Evolutionary conservation across 2,797 vertebrate species (phyloP).

Genomic region (Sebastes taczanowskii): DNA sequence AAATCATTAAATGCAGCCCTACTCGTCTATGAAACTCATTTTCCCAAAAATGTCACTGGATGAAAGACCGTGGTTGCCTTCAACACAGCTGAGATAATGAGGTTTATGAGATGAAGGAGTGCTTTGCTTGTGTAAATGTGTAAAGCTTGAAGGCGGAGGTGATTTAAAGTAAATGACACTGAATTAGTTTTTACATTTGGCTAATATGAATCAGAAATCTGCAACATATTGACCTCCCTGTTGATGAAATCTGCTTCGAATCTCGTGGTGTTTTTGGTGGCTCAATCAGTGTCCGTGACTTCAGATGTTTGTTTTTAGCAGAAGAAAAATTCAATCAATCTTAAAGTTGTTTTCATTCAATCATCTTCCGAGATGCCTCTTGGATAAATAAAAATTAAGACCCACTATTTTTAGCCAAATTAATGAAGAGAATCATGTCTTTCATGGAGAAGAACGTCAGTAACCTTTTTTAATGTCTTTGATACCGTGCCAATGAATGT

Average conservation of each 20-base stretch:
- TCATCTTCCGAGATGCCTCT: not conserved
- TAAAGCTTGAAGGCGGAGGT: not conserved
- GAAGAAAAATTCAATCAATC: not conserved
- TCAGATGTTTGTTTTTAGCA: not conserved
- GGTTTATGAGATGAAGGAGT: not conserved
- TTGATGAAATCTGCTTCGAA: not conserved
- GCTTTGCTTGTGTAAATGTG: not conserved
- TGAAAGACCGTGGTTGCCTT: not conserved
- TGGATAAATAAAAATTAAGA: not conserved
- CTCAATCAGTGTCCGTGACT: not conserved
- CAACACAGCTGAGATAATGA: not conserved
- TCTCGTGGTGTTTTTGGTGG: not conserved
- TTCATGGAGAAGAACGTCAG: conserved; percentile 4
- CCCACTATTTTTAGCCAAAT: conserved; percentile 30
- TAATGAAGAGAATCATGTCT: conserved; percentile 8
- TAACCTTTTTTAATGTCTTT: conserved; percentile 12
- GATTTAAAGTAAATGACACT: not conserved
- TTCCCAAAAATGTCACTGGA: conserved; percentile 13
- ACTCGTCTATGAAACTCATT: conserved; percentile 1
- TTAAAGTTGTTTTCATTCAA: conserved; percentile 2
- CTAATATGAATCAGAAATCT: not conserved
- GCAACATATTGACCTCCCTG: not conserved
- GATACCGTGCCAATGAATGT: conserved; percentile 24
- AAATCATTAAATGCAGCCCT: conserved; percentile 2
- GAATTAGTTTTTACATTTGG: not conserved